These are phyloP conservation scores for Mnemiopsis leidyi DNA, from an alignment of 37 sponge, comb jelly and placozoan genomes.

Conservation along the genomic window DNA sequence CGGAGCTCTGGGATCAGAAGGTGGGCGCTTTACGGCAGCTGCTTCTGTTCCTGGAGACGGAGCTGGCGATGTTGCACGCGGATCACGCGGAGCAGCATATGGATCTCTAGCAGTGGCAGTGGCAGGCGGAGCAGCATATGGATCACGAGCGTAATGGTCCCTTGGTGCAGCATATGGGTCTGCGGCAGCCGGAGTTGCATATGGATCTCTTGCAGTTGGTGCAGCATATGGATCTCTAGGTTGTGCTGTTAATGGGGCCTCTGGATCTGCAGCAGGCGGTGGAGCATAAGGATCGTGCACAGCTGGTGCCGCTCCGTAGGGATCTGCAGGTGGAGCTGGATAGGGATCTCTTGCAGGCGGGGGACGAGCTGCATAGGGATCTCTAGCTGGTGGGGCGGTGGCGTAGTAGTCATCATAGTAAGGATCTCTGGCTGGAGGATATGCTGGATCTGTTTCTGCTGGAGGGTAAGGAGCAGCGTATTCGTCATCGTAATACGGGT, in stretches of 20 bases:
- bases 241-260: not conserved
- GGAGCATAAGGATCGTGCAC: not conserved
- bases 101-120: not conserved
- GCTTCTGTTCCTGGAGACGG: not conserved
- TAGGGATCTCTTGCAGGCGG: conserved; percentile 14
- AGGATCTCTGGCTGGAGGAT: not conserved
- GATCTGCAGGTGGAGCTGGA: not conserved
- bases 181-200: not conserved
- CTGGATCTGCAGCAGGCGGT: not conserved
- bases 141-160: not conserved
- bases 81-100: not conserved
- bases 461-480: not conserved
- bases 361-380: not conserved
- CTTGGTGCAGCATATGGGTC: not conserved
- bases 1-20: not conserved
- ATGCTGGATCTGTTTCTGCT: not conserved
- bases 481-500: conserved; percentile 30
- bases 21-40: not conserved
- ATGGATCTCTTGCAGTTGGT: not conserved
- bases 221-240: not conserved
- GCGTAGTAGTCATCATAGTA: not conserved
- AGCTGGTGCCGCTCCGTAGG: not conserved
- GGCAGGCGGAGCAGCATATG: not conserved
- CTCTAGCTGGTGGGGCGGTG: not conserved
- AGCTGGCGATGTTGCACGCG: not conserved